Evolutionary conservation across 1,140 invertebrate genomes (phyloP).

Genomic region (Heterodera carotae): DNA sequence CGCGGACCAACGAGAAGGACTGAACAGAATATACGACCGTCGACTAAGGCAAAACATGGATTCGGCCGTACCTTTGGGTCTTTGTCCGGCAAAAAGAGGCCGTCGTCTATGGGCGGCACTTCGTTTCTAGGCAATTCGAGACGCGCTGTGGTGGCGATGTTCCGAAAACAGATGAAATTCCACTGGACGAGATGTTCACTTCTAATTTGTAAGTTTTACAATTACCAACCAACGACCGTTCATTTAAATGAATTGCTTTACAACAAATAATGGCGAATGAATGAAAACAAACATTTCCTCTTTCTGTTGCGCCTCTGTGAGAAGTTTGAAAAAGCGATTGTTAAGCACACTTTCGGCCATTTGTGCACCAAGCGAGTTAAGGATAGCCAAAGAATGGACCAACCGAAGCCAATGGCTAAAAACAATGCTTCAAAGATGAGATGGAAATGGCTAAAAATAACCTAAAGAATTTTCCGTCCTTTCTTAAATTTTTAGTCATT

Average conservation of each 20-base stretch:
- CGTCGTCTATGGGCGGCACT: conserved; percentile 11
- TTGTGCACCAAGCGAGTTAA: background rate
- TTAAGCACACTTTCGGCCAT: conserved; percentile 22
- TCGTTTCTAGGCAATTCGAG: conserved; percentile 15
- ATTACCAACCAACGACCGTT: too few species aligned
- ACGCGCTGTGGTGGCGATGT: conserved; percentile 12
- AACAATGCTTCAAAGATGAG: background rate
- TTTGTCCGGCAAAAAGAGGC: background rate
- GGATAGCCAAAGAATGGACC: conserved; percentile 17
- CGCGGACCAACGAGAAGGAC: background rate
- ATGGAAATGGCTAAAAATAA: background rate
- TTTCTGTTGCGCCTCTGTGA: background rate
- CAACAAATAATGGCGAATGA: too few species aligned
- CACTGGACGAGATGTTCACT: background rate
- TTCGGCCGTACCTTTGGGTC: background rate
- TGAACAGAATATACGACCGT: background rate
- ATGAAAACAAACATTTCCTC: background rate
- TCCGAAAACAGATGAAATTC: conserved; percentile 7
- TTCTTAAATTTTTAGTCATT: background rate
- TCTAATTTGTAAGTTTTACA: background rate
- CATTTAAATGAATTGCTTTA: too few species aligned
- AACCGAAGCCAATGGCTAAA: background rate
- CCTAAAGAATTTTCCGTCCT: background rate
- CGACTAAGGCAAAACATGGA: background rate
- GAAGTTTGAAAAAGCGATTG: background rate